Base-by-base conservation (phyloP, 2,888 invertebrate species). In the Operophtera brumata region DNA sequence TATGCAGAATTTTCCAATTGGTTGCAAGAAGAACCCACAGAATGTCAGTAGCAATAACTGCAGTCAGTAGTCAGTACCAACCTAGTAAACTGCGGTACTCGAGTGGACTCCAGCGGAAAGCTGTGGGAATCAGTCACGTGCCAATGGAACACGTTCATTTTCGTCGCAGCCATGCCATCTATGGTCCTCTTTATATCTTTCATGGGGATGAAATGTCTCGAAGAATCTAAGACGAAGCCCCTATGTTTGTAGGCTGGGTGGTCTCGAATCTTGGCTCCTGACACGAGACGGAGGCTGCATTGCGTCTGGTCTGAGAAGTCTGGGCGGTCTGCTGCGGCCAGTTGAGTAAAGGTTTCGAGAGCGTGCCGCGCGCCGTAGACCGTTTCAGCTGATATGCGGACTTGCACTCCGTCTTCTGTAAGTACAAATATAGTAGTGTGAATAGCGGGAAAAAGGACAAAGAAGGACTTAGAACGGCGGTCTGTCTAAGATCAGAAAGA, bases 141-240 rank as follows among this genome's bases (percentile, higher is more conserved):
- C 97, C 98, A 98, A 76, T 98, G 98, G 40, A 98, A 92, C 0
- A 97, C 95, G 76, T 98, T 98, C 90, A 98, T 84, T 82, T 98
- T 98, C 44, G 94, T 94, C 12, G 95, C 92, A 1, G 95, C 94
- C 95, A 98, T 96, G 1, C 93, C 97, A 67, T 97, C 95, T 62
- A 97, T 87, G 42, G 94, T 95, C 62, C 91, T 92, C 66, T 93
- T 91, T 13, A 96, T 93, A 41, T 92, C 91, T 10, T 78, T 80
- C 60, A 96, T 80, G 0, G 96, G 93, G 20, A 98, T 90, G 75
- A 93, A 99, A 82, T 99, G 97, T 56, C 99, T 92, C 0, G 97
- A 94, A 0, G 97, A 95, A 76, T 99, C 99, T 39, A 99, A 78
- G 50, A 98, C 91, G 3, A 99, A 77, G 1, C 99, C 99, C 62